phyloP scores from a whole-genome alignment of 2,888 invertebrate species.

The Acanthoscelides obtectus region DNA sequence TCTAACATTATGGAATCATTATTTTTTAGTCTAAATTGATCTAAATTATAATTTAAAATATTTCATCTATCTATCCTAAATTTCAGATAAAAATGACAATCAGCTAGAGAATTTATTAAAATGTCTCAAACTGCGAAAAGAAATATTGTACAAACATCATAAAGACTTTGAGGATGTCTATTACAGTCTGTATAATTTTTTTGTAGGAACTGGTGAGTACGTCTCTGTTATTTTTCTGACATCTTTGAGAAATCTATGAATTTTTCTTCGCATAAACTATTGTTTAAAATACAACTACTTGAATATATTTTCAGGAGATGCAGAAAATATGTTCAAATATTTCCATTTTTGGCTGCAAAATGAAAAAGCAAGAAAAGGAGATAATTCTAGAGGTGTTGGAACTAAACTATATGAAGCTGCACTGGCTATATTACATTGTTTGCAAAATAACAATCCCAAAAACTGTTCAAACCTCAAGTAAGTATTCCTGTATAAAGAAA shows the following conservation, averaged over 20 bases:
- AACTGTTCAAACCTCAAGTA: constrained; percentile 36
- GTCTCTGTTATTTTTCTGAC: background rate
- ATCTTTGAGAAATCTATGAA: too few relatives aligned
- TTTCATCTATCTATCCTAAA: constrained; percentile 1
- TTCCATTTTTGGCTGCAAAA: constrained; percentile 38
- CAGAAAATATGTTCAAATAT: constrained; percentile 37
- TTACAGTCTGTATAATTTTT: constrained; percentile 50
- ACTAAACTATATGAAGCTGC: constrained; percentile 37
- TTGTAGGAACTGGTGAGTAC: constrained; percentile 49
- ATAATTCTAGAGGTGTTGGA: constrained; percentile 35
- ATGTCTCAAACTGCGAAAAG: constrained; percentile 47
- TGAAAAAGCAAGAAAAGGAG: constrained; percentile 34
- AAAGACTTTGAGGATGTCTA: constrained; percentile 45
- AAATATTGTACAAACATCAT: constrained; percentile 51
- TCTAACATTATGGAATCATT: too few relatives aligned
- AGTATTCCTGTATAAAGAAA: too few relatives aligned
- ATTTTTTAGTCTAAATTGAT: background rate
- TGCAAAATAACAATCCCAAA: constrained; percentile 34
- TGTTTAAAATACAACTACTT: background rate
- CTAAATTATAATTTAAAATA: background rate
- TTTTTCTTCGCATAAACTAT: background rate
- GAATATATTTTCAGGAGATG: constrained; percentile 26
- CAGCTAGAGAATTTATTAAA: constrained; percentile 43
- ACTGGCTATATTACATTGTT: constrained; percentile 35
- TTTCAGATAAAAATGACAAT: constrained; percentile 29